phyloP scores from a whole-genome alignment of 1,140 invertebrate genomes.

The Acromyrmex heyeri region DNA sequence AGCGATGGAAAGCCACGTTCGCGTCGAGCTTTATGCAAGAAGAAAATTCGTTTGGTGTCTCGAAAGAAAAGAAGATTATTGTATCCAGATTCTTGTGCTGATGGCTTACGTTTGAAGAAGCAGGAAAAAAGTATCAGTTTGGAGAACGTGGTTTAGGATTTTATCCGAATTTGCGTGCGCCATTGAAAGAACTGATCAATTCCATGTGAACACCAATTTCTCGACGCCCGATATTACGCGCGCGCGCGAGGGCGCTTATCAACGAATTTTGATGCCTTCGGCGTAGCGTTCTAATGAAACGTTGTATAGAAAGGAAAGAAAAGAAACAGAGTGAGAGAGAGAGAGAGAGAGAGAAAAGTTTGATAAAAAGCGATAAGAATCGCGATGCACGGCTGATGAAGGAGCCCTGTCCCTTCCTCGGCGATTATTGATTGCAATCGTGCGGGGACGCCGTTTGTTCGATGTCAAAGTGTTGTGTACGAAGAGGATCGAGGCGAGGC shows the following conservation, averaged over 20 bases:
- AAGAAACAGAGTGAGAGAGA: neutral
- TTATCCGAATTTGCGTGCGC: neutral
- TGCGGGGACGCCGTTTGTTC: slow-evolving; percentile 1
- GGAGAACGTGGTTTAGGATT: neutral
- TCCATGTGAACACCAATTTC: slow-evolving; percentile 41
- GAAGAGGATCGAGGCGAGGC: slow-evolving; percentile 72
- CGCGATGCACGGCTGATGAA: slow-evolving; percentile 22
- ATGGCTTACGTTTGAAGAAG: neutral
- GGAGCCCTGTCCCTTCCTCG: slow-evolving; percentile 52
- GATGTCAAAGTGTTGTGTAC: slow-evolving; percentile 26
- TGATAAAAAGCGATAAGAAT: slow-evolving; percentile 18
- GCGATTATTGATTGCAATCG: slow-evolving; percentile 61
- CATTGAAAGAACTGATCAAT: slow-evolving; percentile 4
- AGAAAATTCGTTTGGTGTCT: neutral
- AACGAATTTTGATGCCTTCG: slow-evolving; percentile 70
- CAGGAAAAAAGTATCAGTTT: no score
- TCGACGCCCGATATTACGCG: neutral
- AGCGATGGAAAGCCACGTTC: neutral
- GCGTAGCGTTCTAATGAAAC: slow-evolving; percentile 52
- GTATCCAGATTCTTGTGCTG: slow-evolving; percentile 1
- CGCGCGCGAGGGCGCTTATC: slow-evolving; percentile 34
- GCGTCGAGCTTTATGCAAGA: slow-evolving; percentile 4
- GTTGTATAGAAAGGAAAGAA: neutral
- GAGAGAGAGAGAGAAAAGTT: neutral
- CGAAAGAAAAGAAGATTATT: neutral